Base-by-base conservation (phyloP, 1,140 invertebrate genomes). In the Gonatopus flavifemur region DNA sequence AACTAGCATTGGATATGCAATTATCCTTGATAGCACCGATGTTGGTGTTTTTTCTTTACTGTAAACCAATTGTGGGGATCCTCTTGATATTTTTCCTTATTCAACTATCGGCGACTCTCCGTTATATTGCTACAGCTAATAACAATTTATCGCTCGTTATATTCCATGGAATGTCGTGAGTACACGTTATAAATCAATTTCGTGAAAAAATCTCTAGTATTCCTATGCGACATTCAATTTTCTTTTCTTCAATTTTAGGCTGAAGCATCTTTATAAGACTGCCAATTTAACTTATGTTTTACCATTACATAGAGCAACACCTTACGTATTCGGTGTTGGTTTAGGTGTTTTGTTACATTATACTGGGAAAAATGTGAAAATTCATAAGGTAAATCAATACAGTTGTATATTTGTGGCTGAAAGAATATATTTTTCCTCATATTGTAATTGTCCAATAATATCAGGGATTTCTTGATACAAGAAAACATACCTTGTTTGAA, bases 1-100 rank as follows among this genome's bases (percentile, higher is more conserved):
- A 87, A 54, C 64, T 94, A 33, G 89, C 90, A 1, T 73, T 93
- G 61, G 91, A 94, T 62, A 87, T 92, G 82, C 90, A 93, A 72
- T 80, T 93, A 15, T 90, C 88, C 33, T 70, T 90, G 16, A 46
- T 89, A 2, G 84, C 87, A 5, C 84, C 89, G 1, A 69, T 89
- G 1, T 66, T 93, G 6, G 80, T 91, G 0, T 88, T 86, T 75
- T 79, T 86, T 9, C 73, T 88, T 10, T 80, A 81, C 39, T 76
- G 78, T 3, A 83, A 83, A 55, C 74, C 80, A 0, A 70, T 79
- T 3, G 62, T 83, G 20, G 81, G 82, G 2, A 69, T 81, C 25
- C 59, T 81, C 2, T 42, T 84, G 3, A 74, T 86, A 53, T 78
- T 81, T 6, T 74, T 78, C 13, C 51, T 86, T 2, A 77, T 84